Evolutionary conservation across 2,797 vertebrate genomes (phyloP).

Genomic region (Phoebastria nigripes): DNA sequence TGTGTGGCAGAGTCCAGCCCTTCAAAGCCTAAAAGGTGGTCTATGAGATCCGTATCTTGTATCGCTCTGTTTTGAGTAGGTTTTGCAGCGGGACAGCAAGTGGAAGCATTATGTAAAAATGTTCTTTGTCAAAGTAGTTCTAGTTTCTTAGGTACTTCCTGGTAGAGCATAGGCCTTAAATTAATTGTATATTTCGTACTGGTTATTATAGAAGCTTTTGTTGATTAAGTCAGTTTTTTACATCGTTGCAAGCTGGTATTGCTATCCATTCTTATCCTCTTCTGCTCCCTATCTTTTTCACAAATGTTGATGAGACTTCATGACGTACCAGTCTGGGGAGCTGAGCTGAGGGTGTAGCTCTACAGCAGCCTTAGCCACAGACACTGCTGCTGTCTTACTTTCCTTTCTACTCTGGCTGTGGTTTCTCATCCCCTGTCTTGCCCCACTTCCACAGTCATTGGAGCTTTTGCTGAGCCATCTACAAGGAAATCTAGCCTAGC

Average conservation of each 20-base stretch:
- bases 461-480: neutral
- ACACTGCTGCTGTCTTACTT: neutral
- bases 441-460: neutral
- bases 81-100: neutral
- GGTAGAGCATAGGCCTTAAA: neutral
- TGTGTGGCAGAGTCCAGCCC: neutral
- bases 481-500: neutral
- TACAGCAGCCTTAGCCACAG: fast-evolving
- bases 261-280: neutral
- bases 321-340: neutral
- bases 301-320: fast-evolving
- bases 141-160: neutral
- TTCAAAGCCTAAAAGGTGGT: neutral
- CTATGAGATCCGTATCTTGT: fast-evolving
- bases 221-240: neutral
- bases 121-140: neutral
- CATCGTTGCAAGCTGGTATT: neutral
- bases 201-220: neutral
- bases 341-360: neutral
- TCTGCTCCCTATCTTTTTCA: neutral
- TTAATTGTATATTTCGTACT: fast-evolving
- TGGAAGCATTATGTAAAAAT: neutral
- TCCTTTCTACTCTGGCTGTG: neutral
- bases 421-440: neutral
- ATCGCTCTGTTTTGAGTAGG: neutral